Percentiles rank a stretch among this genome's conserved stretches.
These are phyloP conservation scores for Ypsolopha scabrella DNA, from an alignment of 2,888 invertebrate species.

Conservation along the genomic window DNA sequence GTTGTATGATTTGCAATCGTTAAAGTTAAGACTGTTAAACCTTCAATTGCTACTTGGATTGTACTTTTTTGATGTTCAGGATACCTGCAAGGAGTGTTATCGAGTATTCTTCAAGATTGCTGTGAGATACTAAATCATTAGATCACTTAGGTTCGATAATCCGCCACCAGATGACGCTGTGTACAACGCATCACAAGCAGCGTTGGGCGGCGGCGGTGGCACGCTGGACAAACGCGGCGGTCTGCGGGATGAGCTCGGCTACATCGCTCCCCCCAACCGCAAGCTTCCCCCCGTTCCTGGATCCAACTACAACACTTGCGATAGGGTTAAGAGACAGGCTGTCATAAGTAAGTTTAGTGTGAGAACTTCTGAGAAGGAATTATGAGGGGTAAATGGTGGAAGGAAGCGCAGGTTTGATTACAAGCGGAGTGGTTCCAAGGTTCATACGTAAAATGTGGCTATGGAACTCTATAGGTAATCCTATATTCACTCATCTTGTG, in stretches of 20 bases:
- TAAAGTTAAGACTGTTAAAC: neutral
- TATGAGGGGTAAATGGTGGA: too few species aligned
- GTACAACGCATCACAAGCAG: slow-evolving; percentile 86
- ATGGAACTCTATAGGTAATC: too few species aligned
- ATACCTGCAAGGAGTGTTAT: too few species aligned
- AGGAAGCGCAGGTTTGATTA: too few species aligned
- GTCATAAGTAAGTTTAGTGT: slow-evolving; percentile 83
- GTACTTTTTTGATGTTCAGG: too few species aligned
- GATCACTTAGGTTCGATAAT: neutral
- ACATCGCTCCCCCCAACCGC: slow-evolving; percentile 93
- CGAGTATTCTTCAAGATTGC: too few species aligned
- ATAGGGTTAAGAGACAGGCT: slow-evolving; percentile 93
- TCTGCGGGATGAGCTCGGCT: slow-evolving; percentile 89
- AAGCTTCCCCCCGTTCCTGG: slow-evolving; percentile 94
- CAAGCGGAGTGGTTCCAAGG: too few species aligned
- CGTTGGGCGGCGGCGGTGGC: slow-evolving; percentile 71
- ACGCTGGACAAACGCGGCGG: slow-evolving; percentile 87
- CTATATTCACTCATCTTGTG: too few species aligned
- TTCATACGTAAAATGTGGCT: too few species aligned
- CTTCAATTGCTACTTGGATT: too few species aligned
- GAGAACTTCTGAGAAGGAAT: too few species aligned
- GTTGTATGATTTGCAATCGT: slow-evolving; percentile 28
- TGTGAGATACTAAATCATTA: too few species aligned
- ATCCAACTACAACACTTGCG: slow-evolving; percentile 94
- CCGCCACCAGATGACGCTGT: slow-evolving; percentile 84